A percentile compares a stretch with the other conserved stretches of the same genome.
Conservation (phyloP, 2,113 vertebrate genomes). For the Hippoglossus stenolepis region DNA sequence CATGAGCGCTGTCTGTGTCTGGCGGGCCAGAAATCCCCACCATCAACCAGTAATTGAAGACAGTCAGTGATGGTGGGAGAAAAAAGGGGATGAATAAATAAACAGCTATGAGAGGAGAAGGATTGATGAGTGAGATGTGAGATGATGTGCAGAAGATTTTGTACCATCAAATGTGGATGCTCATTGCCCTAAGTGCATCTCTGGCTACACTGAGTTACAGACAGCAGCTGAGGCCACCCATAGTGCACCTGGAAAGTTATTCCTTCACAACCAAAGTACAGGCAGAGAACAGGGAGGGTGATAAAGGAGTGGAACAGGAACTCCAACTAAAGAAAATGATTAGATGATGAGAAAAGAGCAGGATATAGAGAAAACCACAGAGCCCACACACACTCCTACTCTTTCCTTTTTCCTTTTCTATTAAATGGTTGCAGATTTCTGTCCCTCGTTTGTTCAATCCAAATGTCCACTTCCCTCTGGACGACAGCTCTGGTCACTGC, state of each 20-base stretch:
- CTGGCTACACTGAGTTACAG: not conserved
- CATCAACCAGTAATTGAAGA: conserved; percentile 69
- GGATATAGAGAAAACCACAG: conserved; percentile 1
- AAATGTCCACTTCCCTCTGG: not conserved
- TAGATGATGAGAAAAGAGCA: conserved; percentile 14
- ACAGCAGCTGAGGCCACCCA: conserved; percentile 26
- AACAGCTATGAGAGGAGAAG: conserved; percentile 20
- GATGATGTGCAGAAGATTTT: conserved; percentile 5
- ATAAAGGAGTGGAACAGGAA: conserved; percentile 29
- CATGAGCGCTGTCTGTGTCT: conserved; percentile 51
- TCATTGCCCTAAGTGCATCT: no score
- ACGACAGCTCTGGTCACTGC: not conserved
- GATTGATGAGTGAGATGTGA: conserved; percentile 13
- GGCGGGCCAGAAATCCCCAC: conserved; percentile 72
- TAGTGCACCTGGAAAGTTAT: not conserved
- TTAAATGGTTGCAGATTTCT: not conserved
- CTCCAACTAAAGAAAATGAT: conserved; percentile 10
- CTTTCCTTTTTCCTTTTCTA: not conserved
- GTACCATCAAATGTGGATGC: not conserved
- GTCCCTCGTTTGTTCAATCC: not conserved
- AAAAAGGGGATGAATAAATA: conserved; percentile 33
- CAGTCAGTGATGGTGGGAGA: conserved; percentile 6
- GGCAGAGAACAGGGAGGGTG: not conserved
- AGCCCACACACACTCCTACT: not conserved
- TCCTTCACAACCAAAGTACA: not conserved